Percentiles rank a stretch among this genome's conserved stretches.
phyloP scores from a whole-genome alignment of 1,140 invertebrate genomes.

The Drosophila kepulauana region DNA sequence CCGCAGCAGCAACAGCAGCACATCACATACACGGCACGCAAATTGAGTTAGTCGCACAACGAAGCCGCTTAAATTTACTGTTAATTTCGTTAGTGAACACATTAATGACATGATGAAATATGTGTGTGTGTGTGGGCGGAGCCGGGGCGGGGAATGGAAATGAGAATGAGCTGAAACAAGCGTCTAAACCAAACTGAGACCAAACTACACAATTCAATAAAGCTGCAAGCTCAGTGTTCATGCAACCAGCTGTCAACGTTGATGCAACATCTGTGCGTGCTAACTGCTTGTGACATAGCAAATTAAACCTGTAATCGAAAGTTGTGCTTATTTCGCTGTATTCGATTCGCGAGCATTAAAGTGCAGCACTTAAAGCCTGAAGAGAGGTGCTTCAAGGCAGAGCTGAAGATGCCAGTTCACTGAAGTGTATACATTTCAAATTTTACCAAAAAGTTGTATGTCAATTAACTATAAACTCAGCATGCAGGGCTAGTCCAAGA shows the following conservation, averaged over 20 bases:
- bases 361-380: constrained; percentile 58
- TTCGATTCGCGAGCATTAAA: constrained; percentile 47
- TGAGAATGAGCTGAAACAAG: constrained; percentile 3
- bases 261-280: constrained; percentile 4
- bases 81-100: constrained; percentile 75
- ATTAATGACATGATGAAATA: constrained; percentile 61
- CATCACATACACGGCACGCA: constrained; percentile 38
- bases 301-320: constrained; percentile 5
- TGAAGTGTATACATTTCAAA: constrained; percentile 43
- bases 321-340: neutral
- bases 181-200: constrained; percentile 64
- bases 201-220: constrained; percentile 30
- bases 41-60: constrained; percentile 72
- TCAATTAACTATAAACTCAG: constrained; percentile 71
- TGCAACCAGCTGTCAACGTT: constrained; percentile 25
- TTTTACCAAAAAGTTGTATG: constrained; percentile 52
- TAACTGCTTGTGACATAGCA: constrained; percentile 12
- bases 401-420: constrained; percentile 6
- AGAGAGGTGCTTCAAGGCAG: constrained; percentile 7
- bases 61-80: constrained; percentile 75
- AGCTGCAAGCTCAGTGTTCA: neutral
- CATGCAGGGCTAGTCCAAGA: constrained; percentile 15
- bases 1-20: neutral
- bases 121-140: constrained; percentile 6
- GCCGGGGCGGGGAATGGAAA: neutral